phyloP scores from a whole-genome alignment of 2,888 invertebrate species.

The Conops quadrifasciatus region DNA sequence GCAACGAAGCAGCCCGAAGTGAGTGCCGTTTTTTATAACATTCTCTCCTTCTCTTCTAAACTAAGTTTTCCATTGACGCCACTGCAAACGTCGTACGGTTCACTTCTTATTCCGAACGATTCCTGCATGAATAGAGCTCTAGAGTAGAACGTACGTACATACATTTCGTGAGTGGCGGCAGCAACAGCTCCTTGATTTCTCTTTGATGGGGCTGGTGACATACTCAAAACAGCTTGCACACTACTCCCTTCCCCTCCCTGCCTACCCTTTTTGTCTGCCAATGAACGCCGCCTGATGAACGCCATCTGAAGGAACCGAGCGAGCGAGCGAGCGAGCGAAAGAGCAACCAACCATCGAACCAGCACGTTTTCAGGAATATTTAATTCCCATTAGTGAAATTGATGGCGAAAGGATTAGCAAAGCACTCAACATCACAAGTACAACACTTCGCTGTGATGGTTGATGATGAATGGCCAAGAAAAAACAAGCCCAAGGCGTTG shows the following conservation, averaged over 20 bases:
- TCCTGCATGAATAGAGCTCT: no score
- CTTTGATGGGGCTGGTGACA: not conserved
- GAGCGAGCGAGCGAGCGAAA: conserved; percentile 1
- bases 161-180: not conserved
- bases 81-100: no score
- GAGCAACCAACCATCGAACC: conserved; percentile 26
- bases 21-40: no score
- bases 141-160: no score
- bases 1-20: no score
- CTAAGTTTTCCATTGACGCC: no score
- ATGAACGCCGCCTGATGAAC: conserved; percentile 25
- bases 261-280: not conserved
- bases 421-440: conserved; percentile 14
- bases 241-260: not conserved
- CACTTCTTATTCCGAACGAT: no score
- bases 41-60: no score
- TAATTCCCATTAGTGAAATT: conserved; percentile 39
- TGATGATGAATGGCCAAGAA: not conserved
- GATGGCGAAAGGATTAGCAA: conserved; percentile 37
- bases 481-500: not conserved
- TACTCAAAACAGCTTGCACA: not conserved
- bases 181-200: not conserved
- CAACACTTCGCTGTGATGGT: conserved; percentile 1
- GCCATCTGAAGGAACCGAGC: not conserved
- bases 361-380: conserved; percentile 34